Percentiles rank a stretch among this genome's conserved stretches.
Conservation (phyloP, 2,113 vertebrate species). For the Panurus biarmicus region DNA sequence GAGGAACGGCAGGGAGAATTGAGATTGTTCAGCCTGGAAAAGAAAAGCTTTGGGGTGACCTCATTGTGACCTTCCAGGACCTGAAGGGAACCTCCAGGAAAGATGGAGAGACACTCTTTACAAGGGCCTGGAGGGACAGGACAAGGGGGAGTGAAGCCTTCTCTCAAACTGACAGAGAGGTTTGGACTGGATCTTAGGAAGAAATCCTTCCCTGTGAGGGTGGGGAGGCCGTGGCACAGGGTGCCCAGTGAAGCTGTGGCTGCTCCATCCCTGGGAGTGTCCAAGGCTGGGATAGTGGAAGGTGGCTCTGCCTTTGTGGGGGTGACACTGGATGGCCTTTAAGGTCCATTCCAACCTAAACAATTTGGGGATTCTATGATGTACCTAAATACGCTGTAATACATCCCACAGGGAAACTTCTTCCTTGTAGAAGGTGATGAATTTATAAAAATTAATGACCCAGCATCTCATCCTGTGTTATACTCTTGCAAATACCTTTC, state of each 20-base stretch:
- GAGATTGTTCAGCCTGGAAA: neutral
- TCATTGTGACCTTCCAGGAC: neutral
- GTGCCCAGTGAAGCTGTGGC: neutral
- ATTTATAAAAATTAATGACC: neutral
- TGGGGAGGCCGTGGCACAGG: neutral
- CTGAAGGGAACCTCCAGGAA: neutral
- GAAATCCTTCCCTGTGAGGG: neutral
- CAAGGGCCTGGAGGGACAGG: neutral
- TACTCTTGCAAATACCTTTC: neutral
- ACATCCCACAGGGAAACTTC: neutral
- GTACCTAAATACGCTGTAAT: accelerated
- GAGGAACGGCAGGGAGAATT: neutral
- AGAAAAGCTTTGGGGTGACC: neutral
- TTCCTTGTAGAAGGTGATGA: neutral
- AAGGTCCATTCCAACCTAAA: neutral
- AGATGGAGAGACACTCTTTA: neutral
- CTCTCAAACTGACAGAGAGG: neutral
- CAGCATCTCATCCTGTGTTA: neutral
- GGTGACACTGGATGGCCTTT: neutral
- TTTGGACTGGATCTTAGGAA: neutral
- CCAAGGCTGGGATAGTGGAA: neutral
- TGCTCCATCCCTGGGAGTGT: neutral
- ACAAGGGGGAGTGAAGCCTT: neutral
- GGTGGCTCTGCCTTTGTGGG: neutral
- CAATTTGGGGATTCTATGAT: neutral